Conservation (phyloP, 2,888 invertebrate species). For the Theodoxus fluviatilis region DNA sequence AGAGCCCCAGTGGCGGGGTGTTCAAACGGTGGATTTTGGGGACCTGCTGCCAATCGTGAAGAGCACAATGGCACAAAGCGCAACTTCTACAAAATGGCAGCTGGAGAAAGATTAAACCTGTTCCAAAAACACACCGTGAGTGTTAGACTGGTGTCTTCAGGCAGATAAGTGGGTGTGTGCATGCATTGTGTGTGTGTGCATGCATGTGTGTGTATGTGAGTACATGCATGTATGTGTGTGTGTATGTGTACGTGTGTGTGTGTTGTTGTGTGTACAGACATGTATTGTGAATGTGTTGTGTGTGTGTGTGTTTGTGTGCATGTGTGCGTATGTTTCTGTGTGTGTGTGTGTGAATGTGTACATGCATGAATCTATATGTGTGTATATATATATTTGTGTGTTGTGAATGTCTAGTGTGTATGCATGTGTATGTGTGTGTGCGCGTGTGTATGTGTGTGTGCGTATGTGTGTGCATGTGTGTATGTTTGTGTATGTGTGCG, state of each 20-base stretch:
- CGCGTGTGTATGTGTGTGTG: constrained; percentile 22
- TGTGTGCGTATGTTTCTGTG: neutral
- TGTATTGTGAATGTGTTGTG: neutral
- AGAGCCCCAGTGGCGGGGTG: too few species aligned
- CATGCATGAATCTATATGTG: neutral
- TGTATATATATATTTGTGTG: constrained; percentile 22
- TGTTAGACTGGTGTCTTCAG: too few species aligned
- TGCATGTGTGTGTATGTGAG: constrained; percentile 21
- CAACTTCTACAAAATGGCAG: too few species aligned
- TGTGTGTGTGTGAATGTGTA: constrained; percentile 3
- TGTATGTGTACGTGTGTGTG: neutral
- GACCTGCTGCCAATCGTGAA: too few species aligned
- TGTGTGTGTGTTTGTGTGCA: too few species aligned
- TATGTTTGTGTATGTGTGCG: constrained; percentile 22
- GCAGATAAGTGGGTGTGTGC: too few species aligned
- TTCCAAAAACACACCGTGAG: too few species aligned
- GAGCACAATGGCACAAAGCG: too few species aligned
- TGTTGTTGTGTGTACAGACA: neutral
- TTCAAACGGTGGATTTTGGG: too few species aligned
- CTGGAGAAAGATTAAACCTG: too few species aligned
- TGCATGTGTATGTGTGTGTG: constrained; percentile 24
- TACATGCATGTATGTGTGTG: constrained; percentile 3
- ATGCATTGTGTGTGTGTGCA: constrained; percentile 10
- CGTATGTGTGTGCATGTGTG: constrained; percentile 16
- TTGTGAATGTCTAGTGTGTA: constrained; percentile 18